Evolutionary conservation across 1,140 invertebrate species (phyloP).

Genomic region (Tetramorium simillimum): DNA sequence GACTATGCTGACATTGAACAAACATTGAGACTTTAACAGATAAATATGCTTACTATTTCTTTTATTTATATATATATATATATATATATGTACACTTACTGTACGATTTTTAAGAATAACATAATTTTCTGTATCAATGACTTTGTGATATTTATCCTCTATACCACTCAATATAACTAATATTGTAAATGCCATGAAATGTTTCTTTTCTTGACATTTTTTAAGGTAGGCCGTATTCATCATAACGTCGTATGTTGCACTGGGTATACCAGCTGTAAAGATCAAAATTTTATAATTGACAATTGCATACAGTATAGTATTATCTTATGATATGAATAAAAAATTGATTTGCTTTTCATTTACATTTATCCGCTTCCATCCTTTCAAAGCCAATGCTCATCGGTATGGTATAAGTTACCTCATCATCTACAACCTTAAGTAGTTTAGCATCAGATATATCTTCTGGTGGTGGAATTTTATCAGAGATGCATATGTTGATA

Average conservation of each 20-base stretch:
- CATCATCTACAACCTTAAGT: conserved; percentile 89
- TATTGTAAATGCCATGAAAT: conserved; percentile 80
- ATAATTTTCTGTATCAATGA: conserved; percentile 82
- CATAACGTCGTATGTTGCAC: conserved; percentile 80
- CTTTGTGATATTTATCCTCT: conserved; percentile 78
- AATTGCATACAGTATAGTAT: background rate
- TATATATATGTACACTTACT: conserved; percentile 70
- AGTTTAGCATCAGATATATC: conserved; percentile 93
- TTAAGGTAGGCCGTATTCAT: conserved; percentile 81
- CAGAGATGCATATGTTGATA: conserved; percentile 92
- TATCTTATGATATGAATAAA: background rate
- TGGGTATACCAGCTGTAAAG: conserved; percentile 74
- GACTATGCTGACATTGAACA: background rate
- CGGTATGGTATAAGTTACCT: conserved; percentile 92
- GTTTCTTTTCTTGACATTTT: conserved; percentile 77
- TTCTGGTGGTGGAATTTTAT: conserved; percentile 91
- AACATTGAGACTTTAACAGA: background rate
- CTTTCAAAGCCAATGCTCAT: conserved; percentile 95
- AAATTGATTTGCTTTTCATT: conserved; percentile 11
- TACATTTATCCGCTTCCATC: conserved; percentile 90
- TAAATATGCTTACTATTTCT: conserved; percentile 24
- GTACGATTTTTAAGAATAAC: conserved; percentile 87
- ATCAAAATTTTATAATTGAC: background rate
- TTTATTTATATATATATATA: background rate
- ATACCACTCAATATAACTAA: conserved; percentile 78